Evolutionary conservation across 2,888 invertebrate species (phyloP), one percentile per base, ranked within the genome.

Genomic region (Perizoma affinitatum): DNA sequence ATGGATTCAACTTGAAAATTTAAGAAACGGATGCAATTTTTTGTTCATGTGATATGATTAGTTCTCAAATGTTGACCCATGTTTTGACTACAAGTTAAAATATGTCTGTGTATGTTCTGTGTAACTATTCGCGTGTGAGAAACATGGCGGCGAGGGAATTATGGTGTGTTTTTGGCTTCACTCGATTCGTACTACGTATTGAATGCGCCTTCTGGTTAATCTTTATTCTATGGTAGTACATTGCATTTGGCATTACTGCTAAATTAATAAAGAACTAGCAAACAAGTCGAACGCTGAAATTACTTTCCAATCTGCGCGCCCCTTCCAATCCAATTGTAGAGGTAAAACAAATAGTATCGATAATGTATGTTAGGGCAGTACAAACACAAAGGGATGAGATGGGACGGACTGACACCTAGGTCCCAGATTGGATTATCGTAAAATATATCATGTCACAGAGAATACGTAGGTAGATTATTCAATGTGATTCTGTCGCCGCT

Each of bases 311-410:
- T 6, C n/a, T 3, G 22, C 43, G 33, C 7, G 45, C 41, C 46
- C 48, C 47, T 47, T 66, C 62, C 10, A 46, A 67, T 66, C 66
- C 67, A 67, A 69, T 69, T 64, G 46, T 49, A 11, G 44, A 49
- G 67, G 67, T 65, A 67, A 48, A 63, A 67, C 63, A 61, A 66
- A 69, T 58, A 63, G 57, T 49, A 34, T 51, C 62, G 62, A 67
- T 69, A 64, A 66, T 58, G 55, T 55, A 49, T 59, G 58, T 59
- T 51, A 36, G 54, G 10, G 2, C 22, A 46, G 42, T 58, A 58
- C 49, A 53, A 58, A 52, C 53, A 48, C 58, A 54, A 53, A 54
- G 48, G 58, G 58, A 49, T 58, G 54, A 42, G 47, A 47, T 36
- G 47, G 11, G 38, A 8, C 40, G 51, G 58, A 50, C 53, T 42